phyloP scores from a whole-genome alignment of 1,140 invertebrate genomes.

The Zaprionus ghesquierei region DNA sequence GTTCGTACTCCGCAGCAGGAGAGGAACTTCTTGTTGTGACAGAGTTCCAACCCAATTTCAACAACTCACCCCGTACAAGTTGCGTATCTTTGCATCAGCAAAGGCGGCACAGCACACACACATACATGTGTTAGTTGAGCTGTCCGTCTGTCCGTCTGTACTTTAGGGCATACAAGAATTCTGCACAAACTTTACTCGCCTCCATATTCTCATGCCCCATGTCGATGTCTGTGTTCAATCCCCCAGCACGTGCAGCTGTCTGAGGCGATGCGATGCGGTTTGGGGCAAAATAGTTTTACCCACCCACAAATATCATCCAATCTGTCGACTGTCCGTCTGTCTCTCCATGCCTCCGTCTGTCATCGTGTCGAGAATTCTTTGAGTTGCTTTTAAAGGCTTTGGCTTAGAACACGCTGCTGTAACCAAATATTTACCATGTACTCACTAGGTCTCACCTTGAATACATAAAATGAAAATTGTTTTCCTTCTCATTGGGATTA shows the following conservation, averaged over 20 bases:
- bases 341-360: constrained; percentile 13
- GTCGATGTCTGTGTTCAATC: constrained; percentile 33
- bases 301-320: neutral
- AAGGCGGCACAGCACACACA: constrained; percentile 17
- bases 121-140: neutral
- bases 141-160: neutral
- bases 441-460: neutral
- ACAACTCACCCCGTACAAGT: neutral
- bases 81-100: constrained; percentile 39
- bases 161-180: constrained; percentile 18
- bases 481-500: neutral
- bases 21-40: constrained; percentile 21
- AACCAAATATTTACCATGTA: constrained; percentile 23
- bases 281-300: constrained; percentile 57
- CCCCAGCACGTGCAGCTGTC: constrained; percentile 47
- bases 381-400: constrained; percentile 66
- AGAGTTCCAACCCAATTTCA: neutral
- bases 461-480: neutral
- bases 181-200: constrained; percentile 41
- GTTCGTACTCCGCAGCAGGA: neutral
- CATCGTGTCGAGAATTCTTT: constrained; percentile 45
- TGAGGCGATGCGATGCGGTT: constrained; percentile 30
- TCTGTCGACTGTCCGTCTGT: neutral
- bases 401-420: neutral
- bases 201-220: constrained; percentile 1